A percentile compares a stretch with the other conserved stretches of the same genome.
phyloP scores from a whole-genome alignment of 2,113 vertebrate species.

The Rhea americana region DNA sequence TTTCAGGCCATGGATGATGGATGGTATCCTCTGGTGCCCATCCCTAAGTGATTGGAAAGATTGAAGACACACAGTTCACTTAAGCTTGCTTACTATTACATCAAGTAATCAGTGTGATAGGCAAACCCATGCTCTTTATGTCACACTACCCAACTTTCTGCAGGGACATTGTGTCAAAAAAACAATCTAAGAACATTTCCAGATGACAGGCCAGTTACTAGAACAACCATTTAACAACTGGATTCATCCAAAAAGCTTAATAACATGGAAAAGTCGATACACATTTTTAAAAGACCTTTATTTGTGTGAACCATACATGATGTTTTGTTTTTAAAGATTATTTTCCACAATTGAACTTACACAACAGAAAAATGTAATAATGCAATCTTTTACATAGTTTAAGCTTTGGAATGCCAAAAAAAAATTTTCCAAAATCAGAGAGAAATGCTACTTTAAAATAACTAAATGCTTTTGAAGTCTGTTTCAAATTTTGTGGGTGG shows the following conservation, averaged over 20 bases:
- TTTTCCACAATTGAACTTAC: background rate
- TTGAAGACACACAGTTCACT: slow-evolving; percentile 94
- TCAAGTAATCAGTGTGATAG: slow-evolving; percentile 87
- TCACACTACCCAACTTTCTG: slow-evolving; percentile 73
- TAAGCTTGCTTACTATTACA: slow-evolving; percentile 87
- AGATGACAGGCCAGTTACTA: slow-evolving; percentile 61
- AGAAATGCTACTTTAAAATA: background rate
- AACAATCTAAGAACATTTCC: slow-evolving; percentile 68
- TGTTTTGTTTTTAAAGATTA: slow-evolving; percentile 32
- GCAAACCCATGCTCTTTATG: slow-evolving; percentile 77
- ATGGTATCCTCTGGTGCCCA: slow-evolving; percentile 87
- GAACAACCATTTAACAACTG: slow-evolving; percentile 64
- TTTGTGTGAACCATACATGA: slow-evolving; percentile 9
- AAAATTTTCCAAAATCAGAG: background rate
- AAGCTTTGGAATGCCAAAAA: background rate
- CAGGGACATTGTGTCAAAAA: slow-evolving; percentile 74
- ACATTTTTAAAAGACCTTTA: slow-evolving; percentile 55
- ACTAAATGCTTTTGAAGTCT: background rate
- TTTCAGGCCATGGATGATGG: slow-evolving; percentile 89
- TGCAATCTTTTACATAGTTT: background rate
- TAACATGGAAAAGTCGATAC: slow-evolving; percentile 55
- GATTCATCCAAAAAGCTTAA: slow-evolving; percentile 60
- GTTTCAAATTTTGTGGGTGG: background rate
- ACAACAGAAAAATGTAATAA: background rate
- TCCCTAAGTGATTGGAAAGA: slow-evolving; percentile 94